Evolutionary conservation across 2,113 vertebrate genomes (phyloP).

Genomic region (Bubalus kerabau): DNA sequence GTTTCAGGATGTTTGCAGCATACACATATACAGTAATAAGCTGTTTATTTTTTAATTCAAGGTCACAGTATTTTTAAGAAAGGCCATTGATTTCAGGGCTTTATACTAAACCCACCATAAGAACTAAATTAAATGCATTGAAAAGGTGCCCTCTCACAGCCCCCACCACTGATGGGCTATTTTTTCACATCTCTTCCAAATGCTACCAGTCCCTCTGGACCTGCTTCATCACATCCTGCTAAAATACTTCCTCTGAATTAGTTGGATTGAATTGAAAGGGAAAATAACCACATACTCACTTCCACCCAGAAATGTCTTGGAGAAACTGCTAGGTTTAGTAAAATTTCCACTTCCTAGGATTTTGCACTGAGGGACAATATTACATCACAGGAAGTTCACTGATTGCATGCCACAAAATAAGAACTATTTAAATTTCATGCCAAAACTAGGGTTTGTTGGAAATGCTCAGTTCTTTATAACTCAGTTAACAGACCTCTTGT

Average conservation of each 20-base stretch:
- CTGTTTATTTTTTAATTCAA: neutral
- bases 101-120: neutral
- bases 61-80: neutral
- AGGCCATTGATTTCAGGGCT: neutral
- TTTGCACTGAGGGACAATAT: neutral
- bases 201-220: neutral
- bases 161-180: neutral
- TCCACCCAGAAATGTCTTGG: neutral
- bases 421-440: conserved; percentile 66
- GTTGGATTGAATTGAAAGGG: neutral
- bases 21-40: neutral
- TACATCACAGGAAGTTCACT: conserved; percentile 66
- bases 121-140: neutral
- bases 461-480: conserved; percentile 73
- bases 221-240: neutral
- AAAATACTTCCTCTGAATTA: neutral
- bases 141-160: neutral
- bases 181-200: neutral
- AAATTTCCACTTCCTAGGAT: conserved; percentile 31
- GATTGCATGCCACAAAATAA: conserved; percentile 16
- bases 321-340: conserved; percentile 10
- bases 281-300: neutral
- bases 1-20: neutral
- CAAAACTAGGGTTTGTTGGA: conserved; percentile 72
- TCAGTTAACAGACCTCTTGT: conserved; percentile 74